Conservation (phyloP, 2,113 vertebrate genomes). For the Pungitius pungitius region DNA sequence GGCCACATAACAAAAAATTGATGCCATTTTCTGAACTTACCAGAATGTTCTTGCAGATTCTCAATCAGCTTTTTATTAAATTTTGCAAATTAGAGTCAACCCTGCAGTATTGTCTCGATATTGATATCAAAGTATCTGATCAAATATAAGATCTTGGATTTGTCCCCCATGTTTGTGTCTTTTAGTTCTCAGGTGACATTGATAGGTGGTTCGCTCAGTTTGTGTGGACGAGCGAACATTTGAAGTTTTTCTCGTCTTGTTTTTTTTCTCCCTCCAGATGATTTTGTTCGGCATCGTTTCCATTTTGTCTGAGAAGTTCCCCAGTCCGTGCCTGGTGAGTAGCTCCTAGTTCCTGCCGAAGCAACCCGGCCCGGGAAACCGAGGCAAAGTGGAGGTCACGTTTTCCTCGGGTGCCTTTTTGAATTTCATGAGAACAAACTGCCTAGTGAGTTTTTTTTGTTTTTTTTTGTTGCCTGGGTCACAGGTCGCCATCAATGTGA, state of each 20-base stretch:
- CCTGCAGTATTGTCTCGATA: neutral
- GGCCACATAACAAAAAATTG: neutral
- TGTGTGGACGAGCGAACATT: neutral
- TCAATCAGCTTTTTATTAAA: neutral
- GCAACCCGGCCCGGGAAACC: too few species aligned
- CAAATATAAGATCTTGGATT: too few species aligned
- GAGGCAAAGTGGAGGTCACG: too few species aligned
- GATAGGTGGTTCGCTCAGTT: constrained; percentile 1
- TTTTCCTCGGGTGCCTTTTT: neutral
- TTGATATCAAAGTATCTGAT: too few species aligned
- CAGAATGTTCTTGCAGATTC: neutral
- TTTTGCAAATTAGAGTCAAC: neutral
- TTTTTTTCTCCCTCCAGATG: constrained; percentile 56
- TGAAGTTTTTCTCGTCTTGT: neutral
- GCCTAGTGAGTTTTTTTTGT: neutral
- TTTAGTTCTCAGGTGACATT: too few species aligned
- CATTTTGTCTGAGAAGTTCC: constrained; percentile 70
- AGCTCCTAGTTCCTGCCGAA: constrained; percentile 1
- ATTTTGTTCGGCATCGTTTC: constrained; percentile 57
- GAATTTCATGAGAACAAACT: too few species aligned
- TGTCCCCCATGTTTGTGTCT: neutral
- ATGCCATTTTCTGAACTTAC: neutral
- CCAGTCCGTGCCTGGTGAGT: constrained; percentile 76
- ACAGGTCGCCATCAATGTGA: constrained; percentile 59
- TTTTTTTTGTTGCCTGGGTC: constrained; percentile 14